Evolutionary conservation across 2,797 vertebrate genomes (phyloP), one percentile per base, ranked within the genome.

Genomic region (Coccyzus lansbergi): DNA sequence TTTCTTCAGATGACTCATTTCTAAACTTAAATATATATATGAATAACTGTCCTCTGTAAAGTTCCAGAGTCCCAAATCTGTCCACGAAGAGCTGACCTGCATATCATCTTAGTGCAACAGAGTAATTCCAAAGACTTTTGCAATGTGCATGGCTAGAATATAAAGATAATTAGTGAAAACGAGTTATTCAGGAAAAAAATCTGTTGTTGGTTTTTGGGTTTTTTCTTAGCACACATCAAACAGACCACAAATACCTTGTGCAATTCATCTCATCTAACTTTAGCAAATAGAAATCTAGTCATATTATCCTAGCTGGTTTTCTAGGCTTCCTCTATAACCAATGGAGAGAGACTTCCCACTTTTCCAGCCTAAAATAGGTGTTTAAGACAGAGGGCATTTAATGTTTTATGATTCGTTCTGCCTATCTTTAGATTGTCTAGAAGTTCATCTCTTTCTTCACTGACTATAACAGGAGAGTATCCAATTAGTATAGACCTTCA

Each of bases 331-430:
- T 81, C 46, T 71, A 13, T 78, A 86, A 77, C 12, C 15, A 71
- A 8, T 2, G 8, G 26, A 80, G 38, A 83, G 40, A 77, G 4
- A 64, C 1, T 42, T 74, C 46, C 92, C 53, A 36, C 33, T 55
- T 67, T 85, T 81, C 42, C 36, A 78, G 33, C 22, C 69, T 59
- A 86, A 96, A 95, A 93, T 76, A 91, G 58, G 74, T 83, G 34
- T 78, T 90, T 78, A 88, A 95, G 79, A 92, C 34, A 71, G 92
- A 88, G 36, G 52, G 31, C 22, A 88, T 55, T 95, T 91, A 96
- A 95, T 94, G 92, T 91, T 93, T 93, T 78, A 96, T 95, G 76
- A 81, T 90, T 91, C 62, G 42, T 92, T 94, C 91, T 10, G 5
- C 44, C 76, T 94, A 88, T 96, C 89, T 94, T 95, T 93, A 91